Evolutionary conservation across 2,797 vertebrate species (phyloP).

Genomic region (Glyptemys insculpta): DNA sequence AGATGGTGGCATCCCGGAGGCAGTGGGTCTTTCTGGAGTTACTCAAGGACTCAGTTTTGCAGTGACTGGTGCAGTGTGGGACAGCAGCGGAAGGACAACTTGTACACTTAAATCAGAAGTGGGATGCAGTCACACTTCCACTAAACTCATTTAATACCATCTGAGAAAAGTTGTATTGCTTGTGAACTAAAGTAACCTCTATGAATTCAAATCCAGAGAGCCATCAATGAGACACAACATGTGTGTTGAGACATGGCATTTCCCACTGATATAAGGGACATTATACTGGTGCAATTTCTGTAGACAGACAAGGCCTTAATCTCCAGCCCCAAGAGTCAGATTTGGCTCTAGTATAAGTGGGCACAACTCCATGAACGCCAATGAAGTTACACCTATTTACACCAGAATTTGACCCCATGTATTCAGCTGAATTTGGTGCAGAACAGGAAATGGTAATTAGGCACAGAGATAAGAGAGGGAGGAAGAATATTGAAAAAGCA

Average conservation of each 20-base stretch:
- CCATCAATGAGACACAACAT: neutral
- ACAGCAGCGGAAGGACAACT: neutral
- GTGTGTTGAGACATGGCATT: neutral
- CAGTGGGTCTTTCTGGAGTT: neutral
- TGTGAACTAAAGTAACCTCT: neutral
- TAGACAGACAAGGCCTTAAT: neutral
- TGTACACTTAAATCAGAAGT: neutral
- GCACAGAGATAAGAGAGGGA: too few relatives aligned
- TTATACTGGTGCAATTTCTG: neutral
- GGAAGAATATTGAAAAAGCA: too few relatives aligned
- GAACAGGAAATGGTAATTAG: neutral
- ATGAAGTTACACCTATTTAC: neutral
- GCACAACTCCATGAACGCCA: neutral
- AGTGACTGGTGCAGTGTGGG: neutral
- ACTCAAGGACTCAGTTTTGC: neutral
- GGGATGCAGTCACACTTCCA: neutral
- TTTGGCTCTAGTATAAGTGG: neutral
- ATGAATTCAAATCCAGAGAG: neutral
- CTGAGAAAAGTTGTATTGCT: neutral
- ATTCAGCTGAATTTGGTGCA: neutral
- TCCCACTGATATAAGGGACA: neutral
- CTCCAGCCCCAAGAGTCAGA: neutral
- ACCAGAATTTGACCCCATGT: neutral
- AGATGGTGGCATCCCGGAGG: neutral
- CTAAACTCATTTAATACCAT: neutral